Conservation (phyloP, 37 sponge, comb jelly and placozoan genomes). For the Chondrosia reniformis region DNA sequence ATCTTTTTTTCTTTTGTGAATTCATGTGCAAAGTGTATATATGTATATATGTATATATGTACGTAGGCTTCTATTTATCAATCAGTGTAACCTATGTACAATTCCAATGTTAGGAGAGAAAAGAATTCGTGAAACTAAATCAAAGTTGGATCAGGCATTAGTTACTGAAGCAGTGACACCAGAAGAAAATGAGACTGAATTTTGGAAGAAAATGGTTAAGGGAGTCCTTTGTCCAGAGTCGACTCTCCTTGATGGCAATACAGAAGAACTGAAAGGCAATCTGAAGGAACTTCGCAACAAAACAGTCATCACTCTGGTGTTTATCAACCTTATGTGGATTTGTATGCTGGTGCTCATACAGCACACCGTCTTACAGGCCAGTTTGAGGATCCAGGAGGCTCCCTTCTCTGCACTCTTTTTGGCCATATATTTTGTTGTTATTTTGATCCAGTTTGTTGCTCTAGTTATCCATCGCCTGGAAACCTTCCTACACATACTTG, state of each 20-base stretch:
- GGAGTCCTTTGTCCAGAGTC: slow-evolving; percentile 47
- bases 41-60: background rate
- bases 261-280: slow-evolving; percentile 29
- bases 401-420: slow-evolving; percentile 57
- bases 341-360: slow-evolving; percentile 23
- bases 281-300: slow-evolving; percentile 50
- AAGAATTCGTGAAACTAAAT: background rate
- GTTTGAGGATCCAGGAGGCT: slow-evolving; percentile 6
- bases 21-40: background rate
- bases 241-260: slow-evolving; percentile 20
- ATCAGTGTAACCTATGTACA: background rate
- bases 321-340: slow-evolving; percentile 76
- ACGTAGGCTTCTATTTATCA: background rate
- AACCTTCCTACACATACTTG: slow-evolving; percentile 58
- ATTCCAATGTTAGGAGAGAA: background rate
- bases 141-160: background rate
- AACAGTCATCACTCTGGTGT: slow-evolving; percentile 32
- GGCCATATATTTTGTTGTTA: slow-evolving; percentile 4
- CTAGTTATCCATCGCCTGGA: slow-evolving; percentile 56
- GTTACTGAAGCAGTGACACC: background rate
- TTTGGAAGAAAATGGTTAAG: slow-evolving; percentile 39
- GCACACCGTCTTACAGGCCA: slow-evolving; percentile 8
- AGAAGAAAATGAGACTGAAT: slow-evolving; percentile 22
- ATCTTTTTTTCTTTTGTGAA: background rate
- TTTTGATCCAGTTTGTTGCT: slow-evolving; percentile 53